Percentiles rank a stretch among this genome's conserved stretches.
These are phyloP conservation scores for Euborellia annulipes DNA, from an alignment of 1,140 invertebrate genomes.

Conservation along the genomic window DNA sequence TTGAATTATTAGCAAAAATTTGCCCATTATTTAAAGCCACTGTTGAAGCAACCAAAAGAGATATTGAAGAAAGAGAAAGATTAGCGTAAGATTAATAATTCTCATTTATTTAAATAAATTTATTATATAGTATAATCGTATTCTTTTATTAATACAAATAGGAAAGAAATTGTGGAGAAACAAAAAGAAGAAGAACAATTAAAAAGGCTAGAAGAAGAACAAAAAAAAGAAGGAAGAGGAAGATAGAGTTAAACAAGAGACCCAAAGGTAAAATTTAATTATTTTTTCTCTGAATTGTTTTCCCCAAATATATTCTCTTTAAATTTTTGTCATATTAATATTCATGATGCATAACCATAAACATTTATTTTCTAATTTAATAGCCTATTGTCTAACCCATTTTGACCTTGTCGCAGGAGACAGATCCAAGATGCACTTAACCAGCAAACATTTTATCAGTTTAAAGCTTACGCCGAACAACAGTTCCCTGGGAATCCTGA, in stretches of 20 bases:
- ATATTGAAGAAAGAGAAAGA: slow-evolving; percentile 58
- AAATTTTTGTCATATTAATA: too few relatives aligned
- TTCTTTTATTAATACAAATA: neutral
- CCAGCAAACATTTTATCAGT: slow-evolving; percentile 89
- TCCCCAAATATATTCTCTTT: too few relatives aligned
- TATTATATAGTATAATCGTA: slow-evolving; percentile 13
- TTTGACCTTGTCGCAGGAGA: slow-evolving; percentile 32
- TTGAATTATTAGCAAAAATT: slow-evolving; percentile 68
- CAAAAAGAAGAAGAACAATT: slow-evolving; percentile 28
- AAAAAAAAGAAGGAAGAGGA: slow-evolving; percentile 37
- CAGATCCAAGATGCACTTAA: slow-evolving; percentile 93
- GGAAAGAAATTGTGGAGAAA: slow-evolving; percentile 30
- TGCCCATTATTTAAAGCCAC: slow-evolving; percentile 83
- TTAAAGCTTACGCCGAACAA: slow-evolving; percentile 86
- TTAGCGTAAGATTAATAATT: slow-evolving; percentile 34
- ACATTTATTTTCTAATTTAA: too few relatives aligned
- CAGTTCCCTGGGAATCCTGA: slow-evolving; percentile 87
- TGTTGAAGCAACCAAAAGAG: slow-evolving; percentile 77
- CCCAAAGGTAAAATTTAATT: slow-evolving; percentile 24
- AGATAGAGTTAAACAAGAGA: slow-evolving; percentile 38
- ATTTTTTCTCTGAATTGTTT: neutral
- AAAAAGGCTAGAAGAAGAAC: slow-evolving; percentile 43
- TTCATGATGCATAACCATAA: too few relatives aligned
- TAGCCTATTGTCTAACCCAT: neutral
- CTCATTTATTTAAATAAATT: slow-evolving; percentile 22